phyloP scores from a whole-genome alignment of 92 coral and sea anemone genomes.

The Palythoa grandiflora region DNA sequence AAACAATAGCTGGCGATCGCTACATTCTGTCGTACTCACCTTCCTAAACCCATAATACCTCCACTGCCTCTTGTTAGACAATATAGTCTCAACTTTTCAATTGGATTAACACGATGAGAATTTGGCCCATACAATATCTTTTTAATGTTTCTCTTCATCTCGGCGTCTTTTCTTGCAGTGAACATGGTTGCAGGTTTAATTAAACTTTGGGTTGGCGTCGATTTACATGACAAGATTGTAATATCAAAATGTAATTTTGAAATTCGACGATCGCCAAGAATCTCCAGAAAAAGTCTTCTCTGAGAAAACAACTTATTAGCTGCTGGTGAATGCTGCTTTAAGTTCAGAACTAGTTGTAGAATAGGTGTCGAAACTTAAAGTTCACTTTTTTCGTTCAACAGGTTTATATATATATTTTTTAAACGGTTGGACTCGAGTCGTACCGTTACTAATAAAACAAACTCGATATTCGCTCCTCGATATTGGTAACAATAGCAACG shows the following conservation, averaged over 20 bases:
- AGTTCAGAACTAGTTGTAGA: neutral
- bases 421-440: neutral
- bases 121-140: conserved; percentile 47
- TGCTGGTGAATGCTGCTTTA: neutral
- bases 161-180: conserved; percentile 84
- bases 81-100: conserved; percentile 75
- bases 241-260: neutral
- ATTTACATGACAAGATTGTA: neutral
- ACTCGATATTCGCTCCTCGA: neutral
- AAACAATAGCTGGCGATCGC: neutral
- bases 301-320: neutral
- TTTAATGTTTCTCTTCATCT: conserved; percentile 75
- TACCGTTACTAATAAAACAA: neutral
- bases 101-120: conserved; percentile 59
- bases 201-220: neutral
- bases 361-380: neutral
- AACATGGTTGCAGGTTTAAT: conserved; percentile 56
- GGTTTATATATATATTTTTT: neutral
- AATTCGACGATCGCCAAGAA: neutral
- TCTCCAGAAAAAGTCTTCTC: neutral
- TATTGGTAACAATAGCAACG: conserved; percentile 17
- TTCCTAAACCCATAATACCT: conserved; percentile 91
- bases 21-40: conserved; percentile 59
- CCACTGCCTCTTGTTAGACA: conserved; percentile 88
- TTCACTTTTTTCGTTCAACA: neutral